phyloP scores from a whole-genome alignment of 2,888 invertebrate species.

The Disparrhopalites patrizii region DNA sequence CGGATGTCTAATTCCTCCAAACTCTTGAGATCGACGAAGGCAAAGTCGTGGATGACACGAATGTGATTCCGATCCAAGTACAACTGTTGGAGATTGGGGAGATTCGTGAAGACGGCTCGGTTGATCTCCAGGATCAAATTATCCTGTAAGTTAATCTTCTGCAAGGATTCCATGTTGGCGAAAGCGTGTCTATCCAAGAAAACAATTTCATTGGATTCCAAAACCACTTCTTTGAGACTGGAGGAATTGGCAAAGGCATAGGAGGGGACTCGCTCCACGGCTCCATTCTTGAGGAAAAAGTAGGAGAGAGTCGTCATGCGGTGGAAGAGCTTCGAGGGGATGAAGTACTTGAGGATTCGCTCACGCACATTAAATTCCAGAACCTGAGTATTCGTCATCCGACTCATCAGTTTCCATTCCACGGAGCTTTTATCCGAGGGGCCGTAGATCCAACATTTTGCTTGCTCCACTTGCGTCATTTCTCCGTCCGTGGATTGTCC shows the following conservation, averaged over 20 bases:
- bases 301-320: constrained; percentile 35
- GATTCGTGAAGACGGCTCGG: constrained; percentile 66
- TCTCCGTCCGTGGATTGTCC: constrained; percentile 52
- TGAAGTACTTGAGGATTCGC: constrained; percentile 28
- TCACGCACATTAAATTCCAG: constrained; percentile 33
- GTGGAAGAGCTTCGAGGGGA: constrained; percentile 32
- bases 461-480: constrained; percentile 69
- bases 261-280: constrained; percentile 58
- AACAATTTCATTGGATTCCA: constrained; percentile 67
- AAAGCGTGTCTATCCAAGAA: constrained; percentile 66
- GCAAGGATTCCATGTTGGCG: constrained; percentile 66
- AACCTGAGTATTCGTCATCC: neutral
- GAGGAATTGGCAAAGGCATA: constrained; percentile 72
- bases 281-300: constrained; percentile 31
- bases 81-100: constrained; percentile 59
- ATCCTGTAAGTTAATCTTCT: constrained; percentile 66
- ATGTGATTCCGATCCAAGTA: constrained; percentile 49
- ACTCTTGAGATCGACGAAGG: constrained; percentile 47
- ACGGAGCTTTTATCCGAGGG: constrained; percentile 57
- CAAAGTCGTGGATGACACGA: constrained; percentile 48
- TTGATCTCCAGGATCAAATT: constrained; percentile 72
- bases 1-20: constrained; percentile 54
- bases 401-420: constrained; percentile 19
- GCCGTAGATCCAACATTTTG: constrained; percentile 73
- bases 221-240: constrained; percentile 62